Evolutionary conservation across 2,888 invertebrate species (phyloP), one percentile per base, ranked within the genome.

Genomic region (Hypolimnas misippus): DNA sequence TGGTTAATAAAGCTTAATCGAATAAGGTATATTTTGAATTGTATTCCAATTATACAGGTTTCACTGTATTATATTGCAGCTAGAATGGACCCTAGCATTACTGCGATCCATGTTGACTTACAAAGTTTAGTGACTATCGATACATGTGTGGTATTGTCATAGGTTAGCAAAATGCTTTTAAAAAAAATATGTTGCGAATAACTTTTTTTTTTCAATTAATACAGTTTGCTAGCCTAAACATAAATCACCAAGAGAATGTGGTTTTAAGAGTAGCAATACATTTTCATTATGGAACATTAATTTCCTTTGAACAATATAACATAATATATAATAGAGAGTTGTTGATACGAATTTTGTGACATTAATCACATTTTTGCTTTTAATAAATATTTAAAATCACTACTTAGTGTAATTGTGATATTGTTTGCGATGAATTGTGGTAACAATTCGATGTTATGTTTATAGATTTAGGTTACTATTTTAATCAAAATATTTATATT

Each of bases 401-500:
- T 49, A 21, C 25, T 53, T 49, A 29, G n/a, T 29, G 35, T 56
- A 19, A 57, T 54, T 63, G 66, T 66, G 63, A 65, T 67, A 62
- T 65, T 51, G 57, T 63, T 62, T 67, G 50, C 54, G 44, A 55
- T 54, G 52, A 57, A 55, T 62, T 57, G 58, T 55, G 19, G 44
- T 35, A 53, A 44, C 42, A 50, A 57, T 55, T 35, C 33, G 61
- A 33, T 63, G 57, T 61, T 67, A 56, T 58, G 55, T 62, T 65
- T 49, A 7, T 49, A 49, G 49, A 14, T 29, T 49, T 61, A 54
- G 40, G 56, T 66, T 68, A 56, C 40, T 51, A 49, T 46, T 64
- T 31, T 33, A 50, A 46, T 52, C 66, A 65, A 66, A 69, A 67
- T 73, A 64, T 74, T 73, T 72, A 72, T 73, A 71, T 69, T 70